Conservation (phyloP, 2,888 invertebrate genomes). For the Habrosyne pyritoides region DNA sequence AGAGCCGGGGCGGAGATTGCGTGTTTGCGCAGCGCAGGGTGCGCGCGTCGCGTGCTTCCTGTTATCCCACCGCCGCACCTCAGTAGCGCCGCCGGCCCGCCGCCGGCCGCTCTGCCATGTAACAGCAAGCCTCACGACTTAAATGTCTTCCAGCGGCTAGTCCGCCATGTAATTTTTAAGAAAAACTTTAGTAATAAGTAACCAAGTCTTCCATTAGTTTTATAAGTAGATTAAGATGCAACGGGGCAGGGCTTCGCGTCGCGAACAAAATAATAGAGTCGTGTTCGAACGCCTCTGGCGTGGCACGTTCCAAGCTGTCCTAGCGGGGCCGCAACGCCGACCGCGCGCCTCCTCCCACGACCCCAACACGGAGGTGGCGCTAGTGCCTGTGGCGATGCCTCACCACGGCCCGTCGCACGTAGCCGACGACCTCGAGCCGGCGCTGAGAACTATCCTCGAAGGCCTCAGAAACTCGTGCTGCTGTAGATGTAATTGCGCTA, state of each 20-base stretch:
- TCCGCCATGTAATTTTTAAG: conserved; percentile 56
- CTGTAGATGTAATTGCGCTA: conserved; percentile 74
- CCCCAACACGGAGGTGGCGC: conserved; percentile 48
- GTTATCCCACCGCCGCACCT: conserved; percentile 26
- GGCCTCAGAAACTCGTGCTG: conserved; percentile 71
- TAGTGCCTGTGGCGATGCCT: conserved; percentile 38
- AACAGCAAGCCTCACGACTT: conserved; percentile 55
- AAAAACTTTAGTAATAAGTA: conserved; percentile 63
- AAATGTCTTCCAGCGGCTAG: conserved; percentile 70
- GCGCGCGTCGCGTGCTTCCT: conserved; percentile 66
- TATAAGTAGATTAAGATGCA: conserved; percentile 70
- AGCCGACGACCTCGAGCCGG: conserved; percentile 76
- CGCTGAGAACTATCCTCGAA: conserved; percentile 67
- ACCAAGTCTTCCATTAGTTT: conserved; percentile 82
- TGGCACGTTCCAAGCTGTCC: conserved; percentile 84
- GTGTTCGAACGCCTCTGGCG: conserved; percentile 90
- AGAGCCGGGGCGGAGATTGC: conserved; percentile 54
- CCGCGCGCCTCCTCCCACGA: conserved; percentile 70
- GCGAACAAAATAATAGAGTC: conserved; percentile 83
- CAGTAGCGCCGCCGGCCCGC: conserved; percentile 79
- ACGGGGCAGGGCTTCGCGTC: conserved; percentile 75
- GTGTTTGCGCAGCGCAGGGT: conserved; percentile 77
- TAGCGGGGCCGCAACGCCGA: conserved; percentile 67
- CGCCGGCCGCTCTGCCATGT: conserved; percentile 76
- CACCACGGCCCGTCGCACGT: conserved; percentile 51